A percentile compares a stretch with the other conserved stretches of the same genome.
phyloP scores from a whole-genome alignment of 2,888 invertebrate genomes.

The Netelia fuscicornis region DNA sequence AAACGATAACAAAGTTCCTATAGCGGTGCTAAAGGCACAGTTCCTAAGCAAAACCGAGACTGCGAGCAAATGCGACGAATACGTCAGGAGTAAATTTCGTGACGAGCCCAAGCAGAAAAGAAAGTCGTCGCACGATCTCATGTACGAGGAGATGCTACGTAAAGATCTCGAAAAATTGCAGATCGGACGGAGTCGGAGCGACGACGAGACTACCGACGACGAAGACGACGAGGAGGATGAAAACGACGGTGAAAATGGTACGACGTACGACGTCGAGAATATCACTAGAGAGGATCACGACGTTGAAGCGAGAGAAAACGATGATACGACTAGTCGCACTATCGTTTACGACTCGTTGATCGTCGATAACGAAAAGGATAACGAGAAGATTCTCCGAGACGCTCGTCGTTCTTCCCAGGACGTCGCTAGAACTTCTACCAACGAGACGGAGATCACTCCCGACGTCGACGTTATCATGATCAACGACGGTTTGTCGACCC shows the following conservation, averaged over 20 bases:
- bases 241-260: constrained; percentile 55
- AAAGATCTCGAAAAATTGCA: constrained; percentile 58
- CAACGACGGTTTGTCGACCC: constrained; percentile 16
- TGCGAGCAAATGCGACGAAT: constrained; percentile 60
- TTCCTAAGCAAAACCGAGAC: constrained; percentile 70
- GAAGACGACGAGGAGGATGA: constrained; percentile 68
- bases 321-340: background rate
- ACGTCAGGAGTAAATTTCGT: constrained; percentile 72
- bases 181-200: background rate
- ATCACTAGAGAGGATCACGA: background rate
- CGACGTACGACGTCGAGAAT: constrained; percentile 3
- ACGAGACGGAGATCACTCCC: background rate
- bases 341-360: background rate
- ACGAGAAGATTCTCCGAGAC: background rate
- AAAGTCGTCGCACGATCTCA: constrained; percentile 79
- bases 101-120: constrained; percentile 72
- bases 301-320: background rate
- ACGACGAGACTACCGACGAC: constrained; percentile 46
- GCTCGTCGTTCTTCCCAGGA: background rate
- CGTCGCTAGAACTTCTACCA: background rate
- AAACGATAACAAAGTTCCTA: constrained; percentile 76
- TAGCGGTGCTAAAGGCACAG: constrained; percentile 75
- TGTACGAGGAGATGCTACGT: constrained; percentile 77
- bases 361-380: background rate
- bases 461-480: background rate